These are phyloP conservation scores for Drosophila novamexicana DNA, from an alignment of 1,140 invertebrate species.

Conservation along the genomic window DNA sequence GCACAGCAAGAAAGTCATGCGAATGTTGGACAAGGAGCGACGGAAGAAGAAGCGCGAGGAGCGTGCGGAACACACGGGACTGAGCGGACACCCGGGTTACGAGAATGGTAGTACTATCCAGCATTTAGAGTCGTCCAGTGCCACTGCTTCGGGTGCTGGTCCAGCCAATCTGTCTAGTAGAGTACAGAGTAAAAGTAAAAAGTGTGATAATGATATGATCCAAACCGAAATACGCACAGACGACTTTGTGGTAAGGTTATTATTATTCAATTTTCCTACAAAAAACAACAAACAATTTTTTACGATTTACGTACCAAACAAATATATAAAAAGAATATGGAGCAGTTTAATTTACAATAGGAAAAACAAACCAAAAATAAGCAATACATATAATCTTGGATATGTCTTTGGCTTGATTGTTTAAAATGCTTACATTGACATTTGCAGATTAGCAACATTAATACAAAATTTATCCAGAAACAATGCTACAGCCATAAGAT, in stretches of 20 bases:
- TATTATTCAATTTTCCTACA: slow-evolving; percentile 84
- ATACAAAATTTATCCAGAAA: background rate
- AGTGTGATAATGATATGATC: slow-evolving; percentile 84
- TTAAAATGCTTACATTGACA: background rate
- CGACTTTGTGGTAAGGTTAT: slow-evolving; percentile 85
- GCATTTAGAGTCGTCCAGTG: slow-evolving; percentile 69
- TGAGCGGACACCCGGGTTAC: slow-evolving; percentile 27
- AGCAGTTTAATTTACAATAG: background rate
- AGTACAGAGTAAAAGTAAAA: slow-evolving; percentile 84
- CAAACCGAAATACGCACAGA: slow-evolving; percentile 85
- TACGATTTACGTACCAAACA: slow-evolving; percentile 59
- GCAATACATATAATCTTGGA: slow-evolving; percentile 5
- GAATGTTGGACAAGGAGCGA: slow-evolving; percentile 92
- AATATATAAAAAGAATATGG: slow-evolving; percentile 34
- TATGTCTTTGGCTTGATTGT: slow-evolving; percentile 31
- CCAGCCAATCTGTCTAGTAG: slow-evolving; percentile 40
- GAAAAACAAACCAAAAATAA: background rate
- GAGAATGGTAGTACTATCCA: slow-evolving; percentile 77
- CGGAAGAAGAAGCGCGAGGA: slow-evolving; percentile 88
- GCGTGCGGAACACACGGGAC: slow-evolving; percentile 48
- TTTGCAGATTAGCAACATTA: background rate
- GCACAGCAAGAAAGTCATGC: slow-evolving; percentile 95
- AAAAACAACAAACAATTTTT: slow-evolving; percentile 48
- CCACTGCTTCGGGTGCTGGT: slow-evolving; percentile 43
- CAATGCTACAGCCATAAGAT: slow-evolving; percentile 15